These are phyloP conservation scores for Thera britannica DNA, from an alignment of 2,888 invertebrate species.

Conservation along the genomic window DNA sequence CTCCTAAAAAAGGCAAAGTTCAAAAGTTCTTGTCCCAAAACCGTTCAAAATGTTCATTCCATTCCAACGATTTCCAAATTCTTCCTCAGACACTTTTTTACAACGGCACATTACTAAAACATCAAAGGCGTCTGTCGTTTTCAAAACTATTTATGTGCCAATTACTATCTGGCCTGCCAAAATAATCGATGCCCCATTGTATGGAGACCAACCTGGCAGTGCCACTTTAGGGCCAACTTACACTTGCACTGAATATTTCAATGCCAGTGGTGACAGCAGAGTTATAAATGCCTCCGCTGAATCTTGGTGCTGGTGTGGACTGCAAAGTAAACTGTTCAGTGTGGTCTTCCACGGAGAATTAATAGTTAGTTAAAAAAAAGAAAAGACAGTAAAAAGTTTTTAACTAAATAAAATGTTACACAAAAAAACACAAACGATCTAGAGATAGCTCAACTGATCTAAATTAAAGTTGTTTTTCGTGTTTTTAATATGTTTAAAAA, in stretches of 20 bases:
- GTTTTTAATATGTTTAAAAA: no score
- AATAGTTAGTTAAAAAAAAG: not conserved
- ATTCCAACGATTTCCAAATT: conserved; percentile 5
- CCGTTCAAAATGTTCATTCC: not conserved
- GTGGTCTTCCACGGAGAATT: conserved; percentile 33
- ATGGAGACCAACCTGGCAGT: conserved; percentile 50
- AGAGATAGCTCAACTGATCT: no score
- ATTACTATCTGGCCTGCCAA: conserved; percentile 60
- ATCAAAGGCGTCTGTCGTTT: conserved; percentile 36
- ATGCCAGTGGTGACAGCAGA: conserved; percentile 55
- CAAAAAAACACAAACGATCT: no score
- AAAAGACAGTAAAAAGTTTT: not conserved
- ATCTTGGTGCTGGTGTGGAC: conserved; percentile 49
- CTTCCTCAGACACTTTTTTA: conserved; percentile 33
- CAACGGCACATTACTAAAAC: conserved; percentile 38
- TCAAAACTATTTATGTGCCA: conserved; percentile 59
- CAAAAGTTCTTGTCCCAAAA: not conserved
- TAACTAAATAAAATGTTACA: no score
- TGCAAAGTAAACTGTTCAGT: conserved; percentile 43
- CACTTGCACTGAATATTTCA: conserved; percentile 62
- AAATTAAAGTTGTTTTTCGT: no score
- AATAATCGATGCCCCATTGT: conserved; percentile 69
- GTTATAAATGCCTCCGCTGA: conserved; percentile 62
- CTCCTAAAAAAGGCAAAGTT: not conserved
- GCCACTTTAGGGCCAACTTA: conserved; percentile 53